Conservation (phyloP, 2,888 invertebrate species). For the Drosophila antonietae region DNA sequence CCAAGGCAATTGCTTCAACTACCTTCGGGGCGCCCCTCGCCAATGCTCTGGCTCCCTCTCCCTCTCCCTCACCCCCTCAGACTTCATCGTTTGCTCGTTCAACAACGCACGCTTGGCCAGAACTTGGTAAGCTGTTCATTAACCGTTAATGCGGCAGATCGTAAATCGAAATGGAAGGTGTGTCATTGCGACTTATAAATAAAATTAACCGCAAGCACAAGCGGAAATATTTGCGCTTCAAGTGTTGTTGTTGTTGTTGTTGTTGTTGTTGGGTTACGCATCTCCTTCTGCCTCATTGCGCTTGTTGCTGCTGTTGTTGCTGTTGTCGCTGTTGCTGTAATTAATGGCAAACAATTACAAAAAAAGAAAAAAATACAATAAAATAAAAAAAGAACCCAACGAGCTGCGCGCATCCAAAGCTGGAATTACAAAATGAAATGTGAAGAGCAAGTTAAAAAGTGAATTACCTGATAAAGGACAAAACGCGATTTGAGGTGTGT, state of each 20-base stretch:
- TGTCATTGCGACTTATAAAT: slow-evolving; percentile 78
- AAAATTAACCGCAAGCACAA: slow-evolving; percentile 74
- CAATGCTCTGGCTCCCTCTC: not conserved
- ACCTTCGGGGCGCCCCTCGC: not conserved
- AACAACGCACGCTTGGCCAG: slow-evolving; percentile 26
- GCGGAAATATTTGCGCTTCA: slow-evolving; percentile 76
- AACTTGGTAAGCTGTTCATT: slow-evolving; percentile 56
- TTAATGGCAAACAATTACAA: slow-evolving; percentile 82
- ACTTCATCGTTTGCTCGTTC: not conserved
- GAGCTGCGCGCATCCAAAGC: slow-evolving; percentile 28
- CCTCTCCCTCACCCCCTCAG: not conserved
- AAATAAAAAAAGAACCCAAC: slow-evolving; percentile 25
- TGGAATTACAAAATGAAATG: slow-evolving; percentile 76
- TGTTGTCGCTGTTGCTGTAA: slow-evolving; percentile 71
- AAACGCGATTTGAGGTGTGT: slow-evolving; percentile 78
- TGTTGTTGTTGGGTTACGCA: slow-evolving; percentile 52
- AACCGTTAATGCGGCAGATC: slow-evolving; percentile 71
- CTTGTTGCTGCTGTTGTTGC: slow-evolving; percentile 55
- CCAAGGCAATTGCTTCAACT: slow-evolving; percentile 57
- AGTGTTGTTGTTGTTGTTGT: slow-evolving; percentile 36
- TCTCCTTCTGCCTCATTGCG: slow-evolving; percentile 39
- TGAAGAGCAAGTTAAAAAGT: slow-evolving; percentile 79
- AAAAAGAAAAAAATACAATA: slow-evolving; percentile 44
- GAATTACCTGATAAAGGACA: slow-evolving; percentile 81
- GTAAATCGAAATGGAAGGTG: slow-evolving; percentile 76